phyloP scores from a whole-genome alignment of 1,140 invertebrate species.

The Trichomalopsis sarcophagae region DNA sequence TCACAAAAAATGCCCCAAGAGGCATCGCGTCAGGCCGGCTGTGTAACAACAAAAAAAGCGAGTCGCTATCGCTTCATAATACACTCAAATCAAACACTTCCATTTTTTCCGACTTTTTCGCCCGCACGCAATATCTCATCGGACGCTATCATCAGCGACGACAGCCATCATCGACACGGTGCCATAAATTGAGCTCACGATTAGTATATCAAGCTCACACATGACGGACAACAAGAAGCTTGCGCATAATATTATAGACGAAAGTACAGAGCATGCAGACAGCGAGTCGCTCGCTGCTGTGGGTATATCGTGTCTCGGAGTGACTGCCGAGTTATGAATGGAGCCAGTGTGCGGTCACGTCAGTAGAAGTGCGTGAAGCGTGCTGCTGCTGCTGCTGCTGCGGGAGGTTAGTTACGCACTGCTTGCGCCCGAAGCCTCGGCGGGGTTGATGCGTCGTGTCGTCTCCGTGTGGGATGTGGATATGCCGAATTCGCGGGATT shows the following conservation, averaged over 20 bases:
- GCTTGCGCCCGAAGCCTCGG: slow-evolving; percentile 66
- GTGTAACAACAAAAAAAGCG: neutral
- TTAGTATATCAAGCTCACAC: neutral
- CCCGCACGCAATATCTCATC: neutral
- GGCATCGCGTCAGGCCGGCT: neutral
- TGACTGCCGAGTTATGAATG: slow-evolving; percentile 66
- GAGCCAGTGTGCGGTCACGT: slow-evolving; percentile 68
- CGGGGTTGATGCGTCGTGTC: neutral
- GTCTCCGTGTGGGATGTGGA: neutral
- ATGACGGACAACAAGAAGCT: neutral
- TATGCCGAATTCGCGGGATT: neutral
- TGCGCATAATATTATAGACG: neutral
- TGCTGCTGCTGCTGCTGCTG: slow-evolving; percentile 52
- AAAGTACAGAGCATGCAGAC: slow-evolving; percentile 1
- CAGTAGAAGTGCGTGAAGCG: slow-evolving; percentile 63
- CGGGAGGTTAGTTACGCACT: slow-evolving; percentile 73
- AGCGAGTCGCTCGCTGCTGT: neutral
- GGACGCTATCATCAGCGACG: neutral
- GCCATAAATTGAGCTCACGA: neutral
- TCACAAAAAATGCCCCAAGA: neutral
- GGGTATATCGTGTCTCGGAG: neutral
- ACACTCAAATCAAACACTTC: neutral
- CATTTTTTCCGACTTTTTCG: neutral
- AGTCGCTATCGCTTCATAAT: neutral
- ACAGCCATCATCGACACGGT: neutral